Conservation (phyloP, 2,797 vertebrate genomes). For the Pithecia hirsuta region DNA sequence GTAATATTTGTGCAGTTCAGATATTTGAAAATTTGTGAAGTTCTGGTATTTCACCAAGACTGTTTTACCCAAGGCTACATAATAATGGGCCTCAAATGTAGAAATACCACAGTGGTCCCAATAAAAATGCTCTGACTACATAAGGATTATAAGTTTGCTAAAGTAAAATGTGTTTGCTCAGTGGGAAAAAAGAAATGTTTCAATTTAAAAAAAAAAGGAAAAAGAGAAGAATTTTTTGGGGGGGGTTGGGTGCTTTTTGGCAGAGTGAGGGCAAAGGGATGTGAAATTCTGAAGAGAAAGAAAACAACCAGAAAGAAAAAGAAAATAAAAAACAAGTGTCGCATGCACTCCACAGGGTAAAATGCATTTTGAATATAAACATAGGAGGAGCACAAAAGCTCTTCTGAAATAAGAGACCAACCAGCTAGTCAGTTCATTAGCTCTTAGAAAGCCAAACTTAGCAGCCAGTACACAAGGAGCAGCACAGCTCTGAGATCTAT, state of each 20-base stretch:
- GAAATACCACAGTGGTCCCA: background rate
- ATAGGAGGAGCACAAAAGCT: background rate
- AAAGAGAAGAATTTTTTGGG: background rate
- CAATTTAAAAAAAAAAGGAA: background rate
- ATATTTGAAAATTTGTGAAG: background rate
- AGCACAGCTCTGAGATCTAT: background rate
- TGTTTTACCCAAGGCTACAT: background rate
- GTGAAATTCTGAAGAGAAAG: slow-evolving; percentile 39
- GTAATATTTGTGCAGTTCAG: background rate
- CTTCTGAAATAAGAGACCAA: background rate
- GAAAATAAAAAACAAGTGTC: background rate
- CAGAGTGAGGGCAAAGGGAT: background rate
- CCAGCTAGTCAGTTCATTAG: background rate
- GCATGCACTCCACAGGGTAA: background rate
- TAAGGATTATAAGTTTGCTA: background rate
- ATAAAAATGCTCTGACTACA: background rate
- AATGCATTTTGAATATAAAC: slow-evolving; percentile 42
- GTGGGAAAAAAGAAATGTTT: background rate
- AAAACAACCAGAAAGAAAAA: background rate
- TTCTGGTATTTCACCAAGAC: background rate
- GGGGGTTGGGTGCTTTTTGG: background rate
- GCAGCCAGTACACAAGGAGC: background rate
- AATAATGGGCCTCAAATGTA: background rate
- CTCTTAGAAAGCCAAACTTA: background rate
- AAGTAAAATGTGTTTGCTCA: slow-evolving; percentile 19